Percentiles rank a stretch among this genome's conserved stretches.
Conservation (phyloP, 2,888 invertebrate species). For the Tiliacea aurago region DNA sequence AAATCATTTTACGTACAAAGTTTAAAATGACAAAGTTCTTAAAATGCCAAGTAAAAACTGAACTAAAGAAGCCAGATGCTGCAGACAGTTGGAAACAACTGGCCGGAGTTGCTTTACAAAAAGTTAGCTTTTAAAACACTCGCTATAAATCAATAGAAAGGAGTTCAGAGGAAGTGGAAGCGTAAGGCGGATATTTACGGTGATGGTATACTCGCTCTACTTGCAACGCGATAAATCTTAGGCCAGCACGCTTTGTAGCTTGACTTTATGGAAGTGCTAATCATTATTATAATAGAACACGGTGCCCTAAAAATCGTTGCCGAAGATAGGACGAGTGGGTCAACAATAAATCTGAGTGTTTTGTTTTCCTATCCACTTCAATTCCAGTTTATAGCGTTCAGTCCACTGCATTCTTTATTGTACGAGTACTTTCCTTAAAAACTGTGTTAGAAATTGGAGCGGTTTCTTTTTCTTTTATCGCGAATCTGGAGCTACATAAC, state of each 20-base stretch:
- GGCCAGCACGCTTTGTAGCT: conserved; percentile 80
- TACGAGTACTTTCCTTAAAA: conserved; percentile 33
- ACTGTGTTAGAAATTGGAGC: conserved; percentile 44
- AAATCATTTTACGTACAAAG: conserved; percentile 78
- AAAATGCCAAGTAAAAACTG: conserved; percentile 83
- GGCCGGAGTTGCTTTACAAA: conserved; percentile 86
- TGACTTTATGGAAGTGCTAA: conserved; percentile 81
- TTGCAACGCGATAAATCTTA: conserved; percentile 81
- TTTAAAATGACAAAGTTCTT: conserved; percentile 86
- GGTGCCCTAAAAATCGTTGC: conserved; percentile 48
- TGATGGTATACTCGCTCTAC: conserved; percentile 79
- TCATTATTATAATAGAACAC: conserved; percentile 66
- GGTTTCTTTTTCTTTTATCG: conserved; percentile 56
- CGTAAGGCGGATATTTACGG: conserved; percentile 86
- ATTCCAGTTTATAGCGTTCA: conserved; percentile 25
- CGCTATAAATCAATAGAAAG: conserved; percentile 88
- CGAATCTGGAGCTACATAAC: conserved; percentile 59
- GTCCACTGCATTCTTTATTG: conserved; percentile 37
- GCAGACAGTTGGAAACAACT: conserved; percentile 89
- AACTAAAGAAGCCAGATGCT: conserved; percentile 87
- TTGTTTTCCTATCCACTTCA: conserved; percentile 28
- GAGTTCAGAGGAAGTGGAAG: conserved; percentile 84
- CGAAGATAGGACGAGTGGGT: conserved; percentile 44
- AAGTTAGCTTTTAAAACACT: conserved; percentile 88
- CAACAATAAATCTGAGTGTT: conserved; percentile 38